Conservation (phyloP, 2,888 invertebrate species). For the Danaus chrysippus region DNA sequence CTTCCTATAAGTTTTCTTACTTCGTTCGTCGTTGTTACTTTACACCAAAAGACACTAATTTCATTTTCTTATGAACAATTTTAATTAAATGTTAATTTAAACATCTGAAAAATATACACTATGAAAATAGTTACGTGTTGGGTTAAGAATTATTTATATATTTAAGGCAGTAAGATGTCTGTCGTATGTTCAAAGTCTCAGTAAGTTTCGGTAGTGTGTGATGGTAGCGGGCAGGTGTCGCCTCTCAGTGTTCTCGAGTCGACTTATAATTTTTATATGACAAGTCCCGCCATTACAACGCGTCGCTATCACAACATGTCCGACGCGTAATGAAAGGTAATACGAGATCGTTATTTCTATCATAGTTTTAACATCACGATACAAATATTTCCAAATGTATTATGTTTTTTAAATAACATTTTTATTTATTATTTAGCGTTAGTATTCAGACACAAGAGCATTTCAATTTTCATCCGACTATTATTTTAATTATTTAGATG, state of each 20-base stretch:
- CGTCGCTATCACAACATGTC: conserved; percentile 54
- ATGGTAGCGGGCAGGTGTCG: conserved; percentile 51
- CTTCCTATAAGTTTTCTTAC: too few species aligned
- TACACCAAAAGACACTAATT: too few species aligned
- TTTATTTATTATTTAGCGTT: neutral
- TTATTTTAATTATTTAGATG: conserved; percentile 4
- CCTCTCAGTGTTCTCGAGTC: conserved; percentile 57
- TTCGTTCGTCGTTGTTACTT: too few species aligned
- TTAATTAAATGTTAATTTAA: too few species aligned
- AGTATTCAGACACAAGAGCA: neutral
- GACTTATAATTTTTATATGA: conserved; percentile 61
- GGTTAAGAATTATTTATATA: too few species aligned
- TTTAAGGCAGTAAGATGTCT: neutral
- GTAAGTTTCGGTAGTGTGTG: conserved; percentile 31
- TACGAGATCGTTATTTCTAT: too few species aligned
- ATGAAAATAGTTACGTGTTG: too few species aligned
- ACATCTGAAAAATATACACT: too few species aligned
- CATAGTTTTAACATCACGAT: too few species aligned
- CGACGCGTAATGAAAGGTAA: conserved; percentile 30
- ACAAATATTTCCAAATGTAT: neutral
- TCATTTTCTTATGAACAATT: too few species aligned
- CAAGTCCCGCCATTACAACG: conserved; percentile 59
- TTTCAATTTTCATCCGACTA: neutral
- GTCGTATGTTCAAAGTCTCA: conserved; percentile 9
- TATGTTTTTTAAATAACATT: neutral